These are phyloP conservation scores for Drosophila kurseongensis DNA, from an alignment of 1,140 invertebrate species.

Conservation along the genomic window DNA sequence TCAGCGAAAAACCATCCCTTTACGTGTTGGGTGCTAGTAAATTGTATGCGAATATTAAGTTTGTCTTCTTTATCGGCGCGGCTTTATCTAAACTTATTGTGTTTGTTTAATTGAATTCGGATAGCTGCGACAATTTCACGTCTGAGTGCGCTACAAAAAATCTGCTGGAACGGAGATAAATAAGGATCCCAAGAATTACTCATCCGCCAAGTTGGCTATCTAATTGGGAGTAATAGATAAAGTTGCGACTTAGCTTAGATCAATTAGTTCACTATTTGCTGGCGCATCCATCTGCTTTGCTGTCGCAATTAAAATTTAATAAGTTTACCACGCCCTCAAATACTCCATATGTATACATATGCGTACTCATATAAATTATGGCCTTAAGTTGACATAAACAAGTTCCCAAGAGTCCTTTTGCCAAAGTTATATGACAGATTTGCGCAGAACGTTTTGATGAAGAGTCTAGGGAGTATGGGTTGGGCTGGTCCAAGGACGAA, in stretches of 20 bases:
- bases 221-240: slow-evolving; percentile 80
- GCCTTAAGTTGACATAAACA: slow-evolving; percentile 83
- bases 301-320: slow-evolving; percentile 75
- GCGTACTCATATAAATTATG: slow-evolving; percentile 79
- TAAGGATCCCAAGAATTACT: slow-evolving; percentile 2
- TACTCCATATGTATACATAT: slow-evolving; percentile 44
- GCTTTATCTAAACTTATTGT: slow-evolving; percentile 85
- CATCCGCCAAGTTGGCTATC: slow-evolving; percentile 31
- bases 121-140: slow-evolving; percentile 82
- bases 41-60: slow-evolving; percentile 84
- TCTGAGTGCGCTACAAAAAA: slow-evolving; percentile 58
- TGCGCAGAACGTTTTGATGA: slow-evolving; percentile 75
- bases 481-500: slow-evolving; percentile 9
- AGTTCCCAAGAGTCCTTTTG: slow-evolving; percentile 83
- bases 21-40: slow-evolving; percentile 46
- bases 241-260: slow-evolving; percentile 75
- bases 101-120: slow-evolving; percentile 85
- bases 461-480: slow-evolving; percentile 21
- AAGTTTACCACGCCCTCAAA: slow-evolving; percentile 48
- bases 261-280: slow-evolving; percentile 60
- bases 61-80: slow-evolving; percentile 71
- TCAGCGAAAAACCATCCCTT: slow-evolving; percentile 13
- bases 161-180: slow-evolving; percentile 62
- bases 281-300: slow-evolving; percentile 11
- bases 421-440: slow-evolving; percentile 83